Evolutionary conservation across 2,113 vertebrate species (phyloP).

Genomic region (Python bivittatus): DNA sequence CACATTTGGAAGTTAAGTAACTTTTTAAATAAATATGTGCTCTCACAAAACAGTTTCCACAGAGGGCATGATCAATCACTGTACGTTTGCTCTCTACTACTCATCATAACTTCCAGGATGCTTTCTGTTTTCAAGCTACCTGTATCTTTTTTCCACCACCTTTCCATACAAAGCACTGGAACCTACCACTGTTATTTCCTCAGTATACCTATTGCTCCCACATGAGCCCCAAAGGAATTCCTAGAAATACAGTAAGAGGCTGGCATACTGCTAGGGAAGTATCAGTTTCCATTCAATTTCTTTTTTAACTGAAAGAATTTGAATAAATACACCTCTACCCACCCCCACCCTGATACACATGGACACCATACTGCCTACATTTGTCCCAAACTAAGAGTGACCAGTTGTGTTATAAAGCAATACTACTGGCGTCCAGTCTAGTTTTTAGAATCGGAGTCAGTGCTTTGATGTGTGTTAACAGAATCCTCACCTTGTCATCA

Average conservation of each 20-base stretch:
- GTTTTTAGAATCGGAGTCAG: neutral
- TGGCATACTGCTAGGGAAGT: neutral
- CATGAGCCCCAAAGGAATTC: neutral
- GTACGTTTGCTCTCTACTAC: neutral
- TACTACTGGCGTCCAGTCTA: neutral
- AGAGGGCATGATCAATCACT: neutral
- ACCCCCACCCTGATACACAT: neutral
- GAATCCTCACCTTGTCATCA: constrained; percentile 80
- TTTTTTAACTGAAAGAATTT: neutral
- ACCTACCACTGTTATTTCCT: neutral
- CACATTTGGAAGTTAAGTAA: neutral
- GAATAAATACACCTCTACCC: neutral
- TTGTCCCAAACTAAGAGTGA: neutral
- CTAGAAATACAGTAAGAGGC: neutral
- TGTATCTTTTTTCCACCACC: neutral
- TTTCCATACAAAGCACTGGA: neutral
- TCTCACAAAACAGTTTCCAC: neutral
- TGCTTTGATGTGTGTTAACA: neutral
- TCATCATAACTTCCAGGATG: neutral
- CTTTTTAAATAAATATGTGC: neutral
- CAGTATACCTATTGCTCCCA: neutral
- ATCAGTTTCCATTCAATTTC: neutral
- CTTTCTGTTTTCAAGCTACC: neutral
- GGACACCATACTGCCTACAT: neutral
- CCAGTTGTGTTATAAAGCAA: neutral